Base-by-base conservation (phyloP, 2,888 invertebrate genomes). In the Leptura quadrifasciata region DNA sequence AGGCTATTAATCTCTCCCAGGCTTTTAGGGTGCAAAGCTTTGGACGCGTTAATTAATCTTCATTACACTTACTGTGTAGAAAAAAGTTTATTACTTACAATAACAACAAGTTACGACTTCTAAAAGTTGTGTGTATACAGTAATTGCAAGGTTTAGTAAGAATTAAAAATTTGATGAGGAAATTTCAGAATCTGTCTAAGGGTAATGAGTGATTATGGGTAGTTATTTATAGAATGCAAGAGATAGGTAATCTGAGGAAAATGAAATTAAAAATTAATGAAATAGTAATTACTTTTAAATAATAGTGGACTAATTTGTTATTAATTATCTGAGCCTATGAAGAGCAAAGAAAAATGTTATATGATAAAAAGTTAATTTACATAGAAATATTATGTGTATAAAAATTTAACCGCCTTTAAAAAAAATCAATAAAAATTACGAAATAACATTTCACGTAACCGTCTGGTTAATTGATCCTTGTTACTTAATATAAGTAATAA, bases 51-150 rank as follows among this genome's bases (percentile, higher is more conserved):
- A 71, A 71, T 71, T 71, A 71, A 71, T 71, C 71, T 71, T 71
- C 71, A 71, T 71, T 71, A 71, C 35, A 27, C 52, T 61, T 60
- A 17, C 31, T 60, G 52, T 47, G 58, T 18, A 6, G 71, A 58
- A 71, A 71, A 61, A 71, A 71, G 71, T 71, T 71, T 71, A 71
- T 71, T 71, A 61, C 71, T 71, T 61, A 52, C 57, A 71, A 61
- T 71, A 71, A 71, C 60, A 71, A 71, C 71, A 71, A 71, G 61
- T 61, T 61, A 71, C 61, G 24, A 39, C 71, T 31, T 24, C 57
- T 61, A 10, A 57, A 61, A 71, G 24, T 68, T 57, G 57, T 55
- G 15, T 31, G 57, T 69, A n/a, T n/a, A 39, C 21, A 35, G 35
- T 69, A 39, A 69, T 58, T 58, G 69, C 39, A 35, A 15, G 57